phyloP scores from a whole-genome alignment of 2,797 vertebrate genomes.

The Toxotes lorentzi region DNA sequence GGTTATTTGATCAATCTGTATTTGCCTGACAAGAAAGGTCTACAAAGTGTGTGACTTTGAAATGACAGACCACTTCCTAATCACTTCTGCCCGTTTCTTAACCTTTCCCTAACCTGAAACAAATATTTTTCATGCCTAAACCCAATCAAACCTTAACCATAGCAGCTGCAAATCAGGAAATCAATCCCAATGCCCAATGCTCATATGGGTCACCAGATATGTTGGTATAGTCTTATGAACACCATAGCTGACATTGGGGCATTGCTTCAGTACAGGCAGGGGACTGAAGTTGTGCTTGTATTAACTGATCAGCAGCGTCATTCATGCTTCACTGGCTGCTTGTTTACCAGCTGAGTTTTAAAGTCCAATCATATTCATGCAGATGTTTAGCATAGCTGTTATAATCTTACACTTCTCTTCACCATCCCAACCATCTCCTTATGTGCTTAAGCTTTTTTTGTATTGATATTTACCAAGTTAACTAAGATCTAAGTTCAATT shows the following conservation, averaged over 20 bases:
- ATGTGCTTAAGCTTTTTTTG: background rate
- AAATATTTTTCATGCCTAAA: background rate
- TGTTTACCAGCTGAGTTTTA: background rate
- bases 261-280: background rate
- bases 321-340: background rate
- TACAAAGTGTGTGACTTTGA: constrained; percentile 22
- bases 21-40: background rate
- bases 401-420: background rate
- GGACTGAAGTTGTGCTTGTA: background rate
- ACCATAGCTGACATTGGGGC: background rate
- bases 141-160: background rate
- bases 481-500: background rate
- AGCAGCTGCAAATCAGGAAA: background rate
- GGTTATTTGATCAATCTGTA: background rate
- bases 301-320: background rate
- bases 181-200: background rate
- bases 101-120: no score
- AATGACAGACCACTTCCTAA: no score
- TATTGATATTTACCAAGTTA: background rate
- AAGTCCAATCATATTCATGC: background rate
- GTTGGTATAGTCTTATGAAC: background rate
- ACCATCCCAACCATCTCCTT: background rate
- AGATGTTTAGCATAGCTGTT: background rate
- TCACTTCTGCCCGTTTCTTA: no score
- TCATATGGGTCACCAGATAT: no score